Conservation (phyloP, 1,140 invertebrate genomes). For the Drosophila ohnishii region DNA sequence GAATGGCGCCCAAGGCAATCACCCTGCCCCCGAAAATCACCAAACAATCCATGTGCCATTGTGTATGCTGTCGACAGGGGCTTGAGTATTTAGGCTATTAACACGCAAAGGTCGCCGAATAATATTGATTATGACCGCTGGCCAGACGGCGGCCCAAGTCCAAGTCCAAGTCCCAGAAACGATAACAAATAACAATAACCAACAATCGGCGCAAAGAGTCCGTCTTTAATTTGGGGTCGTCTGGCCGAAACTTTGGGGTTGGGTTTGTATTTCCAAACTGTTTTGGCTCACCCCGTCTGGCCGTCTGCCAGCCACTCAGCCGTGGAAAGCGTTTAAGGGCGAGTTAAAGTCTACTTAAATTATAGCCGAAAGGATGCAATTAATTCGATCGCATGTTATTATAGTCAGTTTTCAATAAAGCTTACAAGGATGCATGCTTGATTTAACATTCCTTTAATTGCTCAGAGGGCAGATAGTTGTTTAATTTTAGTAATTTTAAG, state of each 20-base stretch:
- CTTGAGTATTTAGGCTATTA: slow-evolving; percentile 56
- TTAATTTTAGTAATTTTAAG: background rate
- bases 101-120: slow-evolving; percentile 73
- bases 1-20: slow-evolving; percentile 12
- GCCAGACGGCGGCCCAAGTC: slow-evolving; percentile 47
- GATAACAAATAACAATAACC: slow-evolving; percentile 60
- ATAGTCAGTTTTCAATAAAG: background rate
- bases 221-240: slow-evolving; percentile 15
- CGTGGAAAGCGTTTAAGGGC: slow-evolving; percentile 3
- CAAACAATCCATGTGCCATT: slow-evolving; percentile 28
- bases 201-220: slow-evolving; percentile 45
- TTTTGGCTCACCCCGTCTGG: slow-evolving; percentile 24
- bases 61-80: slow-evolving; percentile 47
- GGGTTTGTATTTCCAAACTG: slow-evolving; percentile 21
- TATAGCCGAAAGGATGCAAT: slow-evolving; percentile 9
- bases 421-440: background rate
- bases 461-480: background rate
- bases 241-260: slow-evolving; percentile 1
- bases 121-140: slow-evolving; percentile 69
- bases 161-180: slow-evolving; percentile 16
- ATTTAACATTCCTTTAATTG: background rate
- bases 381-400: slow-evolving; percentile 15
- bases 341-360: slow-evolving; percentile 24
- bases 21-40: slow-evolving; percentile 3
- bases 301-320: slow-evolving; percentile 8